These are phyloP conservation scores for Phataginus tricuspis DNA, from an alignment of 2,797 vertebrate genomes.

Conservation along the genomic window DNA sequence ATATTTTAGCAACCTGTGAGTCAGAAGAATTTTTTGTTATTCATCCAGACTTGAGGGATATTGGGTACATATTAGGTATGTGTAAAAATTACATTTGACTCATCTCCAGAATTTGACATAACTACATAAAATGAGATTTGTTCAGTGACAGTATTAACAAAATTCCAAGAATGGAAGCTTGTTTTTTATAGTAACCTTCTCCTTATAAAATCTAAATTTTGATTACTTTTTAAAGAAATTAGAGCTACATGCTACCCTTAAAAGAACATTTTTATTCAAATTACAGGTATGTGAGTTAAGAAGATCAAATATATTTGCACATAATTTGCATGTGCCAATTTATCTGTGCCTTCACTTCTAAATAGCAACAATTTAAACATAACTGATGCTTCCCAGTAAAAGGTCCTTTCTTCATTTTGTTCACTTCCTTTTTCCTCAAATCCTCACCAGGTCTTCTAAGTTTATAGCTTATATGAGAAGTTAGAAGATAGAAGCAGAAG, in stretches of 20 bases:
- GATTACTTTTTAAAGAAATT: not conserved
- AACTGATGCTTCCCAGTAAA: constrained; percentile 1
- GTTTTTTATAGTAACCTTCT: not conserved
- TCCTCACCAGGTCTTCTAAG: not conserved
- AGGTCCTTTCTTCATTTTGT: not conserved
- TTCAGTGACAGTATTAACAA: constrained; percentile 1
- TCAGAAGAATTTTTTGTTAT: not conserved
- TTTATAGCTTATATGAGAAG: not conserved
- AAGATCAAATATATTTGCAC: not conserved
- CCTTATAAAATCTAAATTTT: constrained; percentile 12
- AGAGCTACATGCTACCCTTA: not conserved
- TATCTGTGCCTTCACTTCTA: constrained; percentile 1
- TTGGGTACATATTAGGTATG: not conserved
- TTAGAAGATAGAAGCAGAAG: not conserved
- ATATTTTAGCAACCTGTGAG: not conserved
- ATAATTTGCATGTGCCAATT: not conserved
- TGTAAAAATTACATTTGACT: constrained; percentile 51
- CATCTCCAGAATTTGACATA: constrained; percentile 21
- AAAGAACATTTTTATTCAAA: constrained; percentile 27
- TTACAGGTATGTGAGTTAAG: constrained; percentile 21
- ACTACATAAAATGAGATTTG: not conserved
- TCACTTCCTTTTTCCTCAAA: not conserved
- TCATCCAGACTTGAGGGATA: not conserved
- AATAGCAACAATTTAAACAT: not conserved
- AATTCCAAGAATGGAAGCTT: constrained; percentile 32